phyloP scores from a whole-genome alignment of 2,113 vertebrate species.

The Colistium nudipinnis region DNA sequence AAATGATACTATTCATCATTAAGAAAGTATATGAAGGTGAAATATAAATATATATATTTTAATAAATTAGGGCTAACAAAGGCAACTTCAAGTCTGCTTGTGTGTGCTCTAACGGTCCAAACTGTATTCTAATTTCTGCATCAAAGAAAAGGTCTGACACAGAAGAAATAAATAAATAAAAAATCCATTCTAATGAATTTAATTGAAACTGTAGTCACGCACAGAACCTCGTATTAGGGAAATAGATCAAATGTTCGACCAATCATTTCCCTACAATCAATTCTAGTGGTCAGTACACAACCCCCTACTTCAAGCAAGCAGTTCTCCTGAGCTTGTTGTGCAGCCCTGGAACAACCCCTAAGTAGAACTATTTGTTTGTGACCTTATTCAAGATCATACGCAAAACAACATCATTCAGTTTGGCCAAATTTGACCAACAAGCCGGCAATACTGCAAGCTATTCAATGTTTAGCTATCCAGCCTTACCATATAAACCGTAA shows the following conservation, averaged over 20 bases:
- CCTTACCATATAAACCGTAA: conserved; percentile 15
- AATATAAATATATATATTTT: too few relatives aligned
- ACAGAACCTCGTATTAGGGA: not conserved
- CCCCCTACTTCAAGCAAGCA: not conserved
- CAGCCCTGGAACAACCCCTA: conserved; percentile 37
- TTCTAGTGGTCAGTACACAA: conserved; percentile 23
- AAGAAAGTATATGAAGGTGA: too few relatives aligned
- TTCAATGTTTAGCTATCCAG: conserved; percentile 10
- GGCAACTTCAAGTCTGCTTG: too few relatives aligned
- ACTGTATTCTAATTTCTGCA: not conserved
- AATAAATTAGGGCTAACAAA: too few relatives aligned
- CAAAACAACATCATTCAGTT: conserved; percentile 35
- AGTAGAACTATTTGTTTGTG: conserved; percentile 29
- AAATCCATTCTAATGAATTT: not conserved
- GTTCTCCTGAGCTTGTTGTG: conserved; percentile 8
- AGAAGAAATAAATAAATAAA: not conserved
- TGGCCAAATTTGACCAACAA: conserved; percentile 25
- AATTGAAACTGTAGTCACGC: not conserved
- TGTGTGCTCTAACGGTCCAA: not conserved
- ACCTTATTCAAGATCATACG: conserved; percentile 33
- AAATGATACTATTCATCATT: too few relatives aligned
- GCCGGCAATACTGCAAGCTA: conserved; percentile 1
- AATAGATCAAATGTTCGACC: conserved; percentile 11
- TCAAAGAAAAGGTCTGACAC: not conserved
- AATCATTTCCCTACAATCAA: conserved; percentile 25